Conservation (phyloP, 2,888 invertebrate species). For the Drosophila ustulata region DNA sequence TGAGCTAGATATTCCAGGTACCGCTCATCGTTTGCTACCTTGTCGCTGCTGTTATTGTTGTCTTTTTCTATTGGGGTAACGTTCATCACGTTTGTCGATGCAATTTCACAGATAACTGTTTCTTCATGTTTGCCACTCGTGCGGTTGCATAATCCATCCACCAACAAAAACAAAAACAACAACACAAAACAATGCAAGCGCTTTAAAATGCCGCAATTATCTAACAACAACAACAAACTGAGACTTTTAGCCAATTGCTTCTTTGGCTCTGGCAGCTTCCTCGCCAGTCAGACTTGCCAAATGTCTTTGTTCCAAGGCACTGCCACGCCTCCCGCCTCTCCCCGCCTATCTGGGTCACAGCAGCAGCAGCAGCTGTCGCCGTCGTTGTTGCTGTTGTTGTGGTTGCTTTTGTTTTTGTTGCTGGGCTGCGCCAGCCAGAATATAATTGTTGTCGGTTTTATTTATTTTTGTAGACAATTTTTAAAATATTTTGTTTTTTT, state of each 20-base stretch:
- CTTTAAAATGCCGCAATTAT: slow-evolving; percentile 73
- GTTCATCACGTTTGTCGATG: slow-evolving; percentile 81
- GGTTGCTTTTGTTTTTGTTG: background rate
- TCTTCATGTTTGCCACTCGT: slow-evolving; percentile 69
- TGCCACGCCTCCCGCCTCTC: background rate
- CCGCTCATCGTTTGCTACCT: background rate
- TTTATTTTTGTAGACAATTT: slow-evolving; percentile 38
- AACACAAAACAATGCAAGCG: slow-evolving; percentile 69
- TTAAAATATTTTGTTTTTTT: slow-evolving; percentile 14
- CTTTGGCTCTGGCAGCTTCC: slow-evolving; percentile 50
- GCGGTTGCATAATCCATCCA: slow-evolving; percentile 70
- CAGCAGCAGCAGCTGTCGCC: slow-evolving; percentile 18
- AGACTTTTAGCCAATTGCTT: slow-evolving; percentile 55
- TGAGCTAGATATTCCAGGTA: slow-evolving; percentile 55
- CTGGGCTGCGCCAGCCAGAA: slow-evolving; percentile 50
- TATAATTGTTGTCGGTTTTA: slow-evolving; percentile 51
- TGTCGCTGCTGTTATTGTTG: slow-evolving; percentile 26
- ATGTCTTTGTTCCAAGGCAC: slow-evolving; percentile 20
- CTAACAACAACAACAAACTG: slow-evolving; percentile 52
- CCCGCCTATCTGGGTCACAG: slow-evolving; percentile 56
- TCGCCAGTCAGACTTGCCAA: slow-evolving; percentile 25
- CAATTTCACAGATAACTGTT: slow-evolving; percentile 81
- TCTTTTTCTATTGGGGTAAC: slow-evolving; percentile 71
- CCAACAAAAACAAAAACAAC: slow-evolving; percentile 21
- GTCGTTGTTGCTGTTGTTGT: slow-evolving; percentile 12